Evolutionary conservation across 2,888 invertebrate genomes (phyloP), one percentile per base, ranked within the genome.

Genomic region (Cheilosia variabilis): DNA sequence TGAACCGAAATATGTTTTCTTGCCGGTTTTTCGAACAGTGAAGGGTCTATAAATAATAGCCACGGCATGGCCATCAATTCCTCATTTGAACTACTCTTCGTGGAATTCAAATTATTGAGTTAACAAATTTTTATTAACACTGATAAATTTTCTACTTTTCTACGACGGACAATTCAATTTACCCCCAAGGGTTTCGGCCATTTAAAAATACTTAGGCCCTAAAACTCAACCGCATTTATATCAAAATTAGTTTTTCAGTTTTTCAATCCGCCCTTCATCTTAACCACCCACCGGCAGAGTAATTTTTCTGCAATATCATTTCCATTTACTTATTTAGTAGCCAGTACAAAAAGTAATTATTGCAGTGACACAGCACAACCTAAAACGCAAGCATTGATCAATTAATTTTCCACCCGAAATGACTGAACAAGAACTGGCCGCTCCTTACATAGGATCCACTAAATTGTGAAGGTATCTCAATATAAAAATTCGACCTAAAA

Each of bases 391-490:
- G 15, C 19, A 41, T 47, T 78, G 57, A 69, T 71, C 57, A 52
- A 79, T 65, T 79, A 47, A 72, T 65, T 79, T 79, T 72, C 72
- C 65, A 79, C 66, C 60, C 43, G 55, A 57, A 47, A 2, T 55
- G 69, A 17, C 65, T 66, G 22, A 60, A 22, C 31, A 65, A 27
- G 41, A 22, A 9, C 5, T 13, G 17, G 19, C 6, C 17, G 19
- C 9, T 47, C 31, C 50, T 10, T 13, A 58, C 57, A 75, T 43
- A 6, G 19, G 41, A 17, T 27, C 27, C 27, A 27, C 37, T 24
- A 58, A 50, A 27, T 27, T 53, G 19, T 52, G 41, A 41, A 19
- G 24, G 19, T 72, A 75, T 58, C 52, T 52, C 10, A 7, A 47
- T n/a, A 22, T n/a, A 9, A 37, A 37, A 24, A 55, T 57, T 65